phyloP scores from a whole-genome alignment of 2,888 invertebrate species.

The Alsophila aescularia region DNA sequence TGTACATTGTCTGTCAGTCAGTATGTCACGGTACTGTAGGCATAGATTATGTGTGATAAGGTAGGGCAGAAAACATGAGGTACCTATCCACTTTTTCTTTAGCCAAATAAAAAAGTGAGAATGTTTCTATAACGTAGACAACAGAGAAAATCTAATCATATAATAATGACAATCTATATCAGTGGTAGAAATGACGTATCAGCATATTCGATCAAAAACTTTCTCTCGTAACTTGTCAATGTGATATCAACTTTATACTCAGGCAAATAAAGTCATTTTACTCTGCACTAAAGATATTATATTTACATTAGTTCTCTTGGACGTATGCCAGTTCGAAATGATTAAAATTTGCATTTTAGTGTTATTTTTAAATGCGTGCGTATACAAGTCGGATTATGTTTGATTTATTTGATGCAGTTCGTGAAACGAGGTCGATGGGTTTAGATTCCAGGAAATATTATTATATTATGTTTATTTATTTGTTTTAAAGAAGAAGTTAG shows the following conservation, averaged over 20 bases:
- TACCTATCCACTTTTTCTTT: too few relatives aligned
- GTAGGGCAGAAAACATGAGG: too few relatives aligned
- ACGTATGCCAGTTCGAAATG: conserved; percentile 1
- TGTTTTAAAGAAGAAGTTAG: too few relatives aligned
- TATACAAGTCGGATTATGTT: not conserved
- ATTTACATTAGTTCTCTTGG: not conserved
- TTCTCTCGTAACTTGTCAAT: conserved; percentile 8
- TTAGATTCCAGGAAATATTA: not conserved
- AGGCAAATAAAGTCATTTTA: not conserved
- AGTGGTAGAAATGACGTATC: conserved; percentile 3
- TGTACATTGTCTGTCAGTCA: too few relatives aligned
- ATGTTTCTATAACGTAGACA: too few relatives aligned
- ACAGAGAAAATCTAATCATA: not conserved
- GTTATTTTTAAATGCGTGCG: conserved; percentile 7
- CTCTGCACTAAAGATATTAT: not conserved
- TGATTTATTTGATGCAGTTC: not conserved
- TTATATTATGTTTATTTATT: too few relatives aligned
- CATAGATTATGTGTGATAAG: too few relatives aligned
- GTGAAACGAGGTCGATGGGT: not conserved
- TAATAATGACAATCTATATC: not conserved
- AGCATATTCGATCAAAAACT: conserved; percentile 10
- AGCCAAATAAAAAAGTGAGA: too few relatives aligned
- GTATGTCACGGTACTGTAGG: too few relatives aligned
- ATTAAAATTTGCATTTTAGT: conserved; percentile 20
- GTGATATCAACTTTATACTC: conserved; percentile 12